A percentile compares a stretch with the other conserved stretches of the same genome.
Conservation (phyloP, 1,140 invertebrate genomes). For the Muscidifurax raptorellus region DNA sequence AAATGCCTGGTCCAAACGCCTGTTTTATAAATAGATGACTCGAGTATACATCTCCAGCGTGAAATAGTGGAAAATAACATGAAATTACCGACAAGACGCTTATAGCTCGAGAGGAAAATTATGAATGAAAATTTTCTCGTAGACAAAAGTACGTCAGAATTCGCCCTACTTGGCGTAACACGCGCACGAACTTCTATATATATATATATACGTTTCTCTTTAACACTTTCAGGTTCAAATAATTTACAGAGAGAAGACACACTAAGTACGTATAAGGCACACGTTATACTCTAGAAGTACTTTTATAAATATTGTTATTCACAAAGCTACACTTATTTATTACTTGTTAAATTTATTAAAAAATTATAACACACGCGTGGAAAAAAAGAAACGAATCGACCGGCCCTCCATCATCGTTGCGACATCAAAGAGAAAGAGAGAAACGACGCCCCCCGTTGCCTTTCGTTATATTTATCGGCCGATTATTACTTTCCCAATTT, state of each 20-base stretch:
- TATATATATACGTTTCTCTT: not conserved
- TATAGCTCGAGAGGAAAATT: not conserved
- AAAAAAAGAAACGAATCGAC: no score
- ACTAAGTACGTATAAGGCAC: no score
- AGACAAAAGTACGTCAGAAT: not conserved
- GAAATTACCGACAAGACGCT: not conserved
- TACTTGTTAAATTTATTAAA: no score
- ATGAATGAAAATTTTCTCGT: constrained; percentile 1
- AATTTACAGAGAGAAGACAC: no score
- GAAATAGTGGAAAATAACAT: no score
- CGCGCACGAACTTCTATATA: not conserved
- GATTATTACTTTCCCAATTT: not conserved
- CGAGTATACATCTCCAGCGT: no score
- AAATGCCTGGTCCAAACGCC: no score
- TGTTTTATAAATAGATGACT: no score
- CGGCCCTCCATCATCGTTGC: not conserved
- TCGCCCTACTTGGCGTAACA: not conserved
- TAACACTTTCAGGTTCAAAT: not conserved
- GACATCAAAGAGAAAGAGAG: not conserved
- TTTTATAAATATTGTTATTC: no score
- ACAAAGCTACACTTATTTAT: no score
- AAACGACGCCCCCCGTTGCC: not conserved
- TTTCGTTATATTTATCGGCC: not conserved
- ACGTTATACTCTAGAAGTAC: no score
- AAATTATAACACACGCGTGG: no score